phyloP scores from a whole-genome alignment of 2,888 invertebrate species.

The Unio delphinus region DNA sequence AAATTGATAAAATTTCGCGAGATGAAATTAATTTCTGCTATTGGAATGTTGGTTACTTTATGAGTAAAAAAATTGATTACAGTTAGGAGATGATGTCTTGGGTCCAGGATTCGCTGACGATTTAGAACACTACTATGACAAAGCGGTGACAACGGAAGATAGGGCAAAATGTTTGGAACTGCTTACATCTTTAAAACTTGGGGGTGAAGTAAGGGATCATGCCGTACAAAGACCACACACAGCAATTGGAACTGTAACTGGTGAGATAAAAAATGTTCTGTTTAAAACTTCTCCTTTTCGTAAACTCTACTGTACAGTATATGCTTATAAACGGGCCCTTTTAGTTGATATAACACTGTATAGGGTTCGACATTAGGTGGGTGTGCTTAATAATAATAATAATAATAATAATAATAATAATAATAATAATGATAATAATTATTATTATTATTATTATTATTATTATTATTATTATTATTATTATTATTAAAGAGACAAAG shows the following conservation, averaged over 20 bases:
- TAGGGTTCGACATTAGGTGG: background rate
- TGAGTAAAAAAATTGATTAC: constrained; percentile 17
- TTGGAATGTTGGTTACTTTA: constrained; percentile 1
- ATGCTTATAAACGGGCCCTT: background rate
- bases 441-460: background rate
- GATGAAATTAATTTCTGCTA: constrained; percentile 1
- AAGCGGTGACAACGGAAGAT: constrained; percentile 52
- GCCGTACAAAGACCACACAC: constrained; percentile 45
- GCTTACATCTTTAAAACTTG: constrained; percentile 51
- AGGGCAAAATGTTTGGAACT: constrained; percentile 61
- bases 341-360: background rate
- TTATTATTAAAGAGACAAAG: too few species aligned
- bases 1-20: constrained; percentile 4
- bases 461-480: background rate
- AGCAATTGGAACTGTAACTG: constrained; percentile 47
- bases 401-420: too few species aligned
- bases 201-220: constrained; percentile 28
- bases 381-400: background rate
- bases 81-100: constrained; percentile 61
- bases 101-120: constrained; percentile 54
- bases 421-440: too few species aligned
- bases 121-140: constrained; percentile 59
- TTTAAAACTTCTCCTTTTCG: too few species aligned
- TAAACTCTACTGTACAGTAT: too few species aligned
- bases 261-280: constrained; percentile 29